A percentile compares a stretch with the other conserved stretches of the same genome.
Conservation (phyloP, 2,113 vertebrate species). For the Carassius carassius region DNA sequence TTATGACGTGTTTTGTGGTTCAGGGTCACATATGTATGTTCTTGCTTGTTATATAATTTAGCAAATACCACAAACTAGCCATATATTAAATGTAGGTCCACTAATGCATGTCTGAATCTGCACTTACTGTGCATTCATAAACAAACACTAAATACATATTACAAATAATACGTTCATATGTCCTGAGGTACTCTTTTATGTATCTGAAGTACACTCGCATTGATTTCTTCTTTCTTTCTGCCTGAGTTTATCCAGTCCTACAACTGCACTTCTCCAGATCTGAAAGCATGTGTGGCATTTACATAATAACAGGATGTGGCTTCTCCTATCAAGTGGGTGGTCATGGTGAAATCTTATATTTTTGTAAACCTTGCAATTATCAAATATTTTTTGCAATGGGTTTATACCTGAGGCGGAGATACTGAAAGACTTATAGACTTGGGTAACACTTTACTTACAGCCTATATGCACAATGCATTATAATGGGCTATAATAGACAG, state of each 20-base stretch:
- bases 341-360: not conserved
- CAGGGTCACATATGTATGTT: not conserved
- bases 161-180: not conserved
- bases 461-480: too few species aligned
- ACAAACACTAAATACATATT: not conserved
- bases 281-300: slow-evolving; percentile 4
- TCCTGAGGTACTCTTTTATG: not conserved
- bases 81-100: not conserved
- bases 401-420: not conserved
- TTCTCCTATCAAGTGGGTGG: not conserved
- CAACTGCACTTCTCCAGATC: not conserved
- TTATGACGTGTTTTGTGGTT: too few species aligned
- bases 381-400: not conserved
- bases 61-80: not conserved
- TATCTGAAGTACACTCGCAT: not conserved
- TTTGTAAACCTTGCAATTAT: not conserved
- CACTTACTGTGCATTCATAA: not conserved
- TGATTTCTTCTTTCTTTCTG: not conserved
- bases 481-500: too few species aligned
- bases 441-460: too few species aligned
- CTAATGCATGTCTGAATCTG: not conserved
- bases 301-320: not conserved
- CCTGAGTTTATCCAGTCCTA: not conserved
- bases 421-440: too few species aligned
- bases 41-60: not conserved